Evolutionary conservation across 2,113 vertebrate genomes (phyloP).

Genomic region (Hemiprocne comata): DNA sequence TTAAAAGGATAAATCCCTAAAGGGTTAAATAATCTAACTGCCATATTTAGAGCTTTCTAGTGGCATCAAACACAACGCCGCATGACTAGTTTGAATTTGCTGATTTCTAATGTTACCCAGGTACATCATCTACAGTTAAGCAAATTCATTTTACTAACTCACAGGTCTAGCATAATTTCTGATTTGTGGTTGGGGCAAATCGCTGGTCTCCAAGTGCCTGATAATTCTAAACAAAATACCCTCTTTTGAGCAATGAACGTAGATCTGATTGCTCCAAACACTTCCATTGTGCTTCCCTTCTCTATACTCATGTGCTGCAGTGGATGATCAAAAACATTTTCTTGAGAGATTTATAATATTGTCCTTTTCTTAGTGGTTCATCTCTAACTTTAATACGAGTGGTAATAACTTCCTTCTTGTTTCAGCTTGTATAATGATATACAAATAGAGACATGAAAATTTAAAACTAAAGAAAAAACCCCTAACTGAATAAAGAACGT

Average conservation of each 20-base stretch:
- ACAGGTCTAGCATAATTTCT: not conserved
- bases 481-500: not conserved
- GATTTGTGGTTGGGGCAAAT: not conserved
- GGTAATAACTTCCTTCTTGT: not conserved
- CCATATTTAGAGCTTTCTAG: not conserved
- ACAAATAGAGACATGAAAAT: not conserved
- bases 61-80: not conserved
- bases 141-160: not conserved
- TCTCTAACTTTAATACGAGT: not conserved
- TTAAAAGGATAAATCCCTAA: not conserved
- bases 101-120: not conserved
- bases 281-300: not conserved
- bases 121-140: not conserved
- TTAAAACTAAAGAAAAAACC: not conserved
- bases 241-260: not conserved
- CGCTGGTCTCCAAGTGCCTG: not conserved
- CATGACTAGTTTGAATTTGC: not conserved
- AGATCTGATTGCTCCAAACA: not conserved
- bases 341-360: not conserved
- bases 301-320: not conserved
- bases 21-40: not conserved
- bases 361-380: not conserved
- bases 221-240: not conserved
- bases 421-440: not conserved
- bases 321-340: not conserved